Percentiles rank a stretch among this genome's conserved stretches.
These are phyloP conservation scores for Momotus momota DNA, from an alignment of 2,797 vertebrate genomes.

Conservation along the genomic window DNA sequence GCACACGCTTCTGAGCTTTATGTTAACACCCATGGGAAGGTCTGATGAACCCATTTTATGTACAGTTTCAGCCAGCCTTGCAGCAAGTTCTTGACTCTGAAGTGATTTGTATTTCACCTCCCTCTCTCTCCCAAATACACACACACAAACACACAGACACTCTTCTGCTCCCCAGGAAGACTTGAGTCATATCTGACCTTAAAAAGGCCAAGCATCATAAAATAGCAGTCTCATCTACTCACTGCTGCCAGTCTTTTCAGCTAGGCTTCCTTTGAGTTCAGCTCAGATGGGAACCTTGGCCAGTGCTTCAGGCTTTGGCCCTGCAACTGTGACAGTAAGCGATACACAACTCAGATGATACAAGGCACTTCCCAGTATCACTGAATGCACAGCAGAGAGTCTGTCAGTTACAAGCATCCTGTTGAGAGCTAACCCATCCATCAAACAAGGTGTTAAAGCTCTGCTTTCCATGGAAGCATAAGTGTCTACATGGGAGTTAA, in stretches of 20 bases:
- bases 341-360: not conserved
- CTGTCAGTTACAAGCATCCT: not conserved
- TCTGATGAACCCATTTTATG: not conserved
- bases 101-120: not conserved
- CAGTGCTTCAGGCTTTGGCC: not conserved
- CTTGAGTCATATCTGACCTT: not conserved
- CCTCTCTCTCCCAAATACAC: not conserved
- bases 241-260: not conserved
- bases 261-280: not conserved
- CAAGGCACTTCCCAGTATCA: not conserved
- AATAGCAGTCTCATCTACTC: not conserved
- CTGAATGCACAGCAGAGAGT: not conserved
- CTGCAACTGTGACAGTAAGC: not conserved
- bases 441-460: not conserved
- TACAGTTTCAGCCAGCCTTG: not conserved
- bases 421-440: not conserved
- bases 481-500: not conserved
- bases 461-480: not conserved
- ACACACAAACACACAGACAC: not conserved
- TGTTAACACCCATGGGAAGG: not conserved
- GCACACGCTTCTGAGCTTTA: not conserved
- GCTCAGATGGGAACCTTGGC: not conserved
- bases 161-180: not conserved
- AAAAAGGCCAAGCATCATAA: not conserved
- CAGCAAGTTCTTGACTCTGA: not conserved